Evolutionary conservation across 1,140 invertebrate species (phyloP).

Genomic region (Pogonognathellus flavescens): DNA sequence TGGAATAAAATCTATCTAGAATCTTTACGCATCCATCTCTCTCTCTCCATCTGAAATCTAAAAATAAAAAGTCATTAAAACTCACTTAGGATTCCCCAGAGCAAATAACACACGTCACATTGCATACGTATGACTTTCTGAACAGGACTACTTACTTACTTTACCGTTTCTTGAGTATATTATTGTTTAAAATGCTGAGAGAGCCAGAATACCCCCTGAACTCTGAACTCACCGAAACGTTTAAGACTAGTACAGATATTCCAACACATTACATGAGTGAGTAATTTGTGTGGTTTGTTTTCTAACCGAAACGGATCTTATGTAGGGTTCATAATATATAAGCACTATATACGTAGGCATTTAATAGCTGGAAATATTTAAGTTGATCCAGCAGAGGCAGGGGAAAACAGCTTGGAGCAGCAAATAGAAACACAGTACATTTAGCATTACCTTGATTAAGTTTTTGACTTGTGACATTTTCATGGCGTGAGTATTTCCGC

Average conservation of each 20-base stretch:
- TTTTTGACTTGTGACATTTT: conserved; percentile 36
- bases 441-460: background rate
- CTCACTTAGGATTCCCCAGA: background rate
- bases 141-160: background rate
- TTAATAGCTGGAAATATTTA: background rate
- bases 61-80: conserved; percentile 25
- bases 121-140: background rate
- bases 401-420: too few relatives aligned
- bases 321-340: too few relatives aligned
- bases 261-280: too few relatives aligned
- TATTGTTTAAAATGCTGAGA: background rate
- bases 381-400: background rate
- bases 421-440: background rate
- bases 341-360: background rate
- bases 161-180: background rate
- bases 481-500: conserved; percentile 15
- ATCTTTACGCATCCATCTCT: too few relatives aligned
- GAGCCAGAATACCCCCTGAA: background rate
- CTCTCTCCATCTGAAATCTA: background rate
- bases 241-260: background rate
- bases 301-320: too few relatives aligned
- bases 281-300: too few relatives aligned
- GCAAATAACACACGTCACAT: too few relatives aligned
- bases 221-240: background rate
- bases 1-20: too few relatives aligned